These are phyloP conservation scores for Nasonia longicornis DNA, from an alignment of 1,140 invertebrate species.

Conservation along the genomic window DNA sequence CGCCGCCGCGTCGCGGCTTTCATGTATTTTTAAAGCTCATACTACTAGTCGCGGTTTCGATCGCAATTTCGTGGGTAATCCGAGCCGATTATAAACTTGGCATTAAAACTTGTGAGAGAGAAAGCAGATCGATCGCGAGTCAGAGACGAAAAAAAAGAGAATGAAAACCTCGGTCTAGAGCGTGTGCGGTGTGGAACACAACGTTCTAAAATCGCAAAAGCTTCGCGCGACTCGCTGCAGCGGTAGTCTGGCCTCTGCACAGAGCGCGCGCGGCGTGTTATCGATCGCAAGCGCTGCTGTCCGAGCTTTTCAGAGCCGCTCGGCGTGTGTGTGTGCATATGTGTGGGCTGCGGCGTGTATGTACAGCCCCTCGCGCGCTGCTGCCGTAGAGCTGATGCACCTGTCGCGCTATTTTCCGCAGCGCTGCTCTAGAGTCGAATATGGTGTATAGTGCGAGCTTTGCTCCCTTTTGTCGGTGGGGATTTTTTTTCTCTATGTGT, in stretches of 20 bases:
- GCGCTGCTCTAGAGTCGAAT: not conserved
- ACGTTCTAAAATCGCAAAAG: not conserved
- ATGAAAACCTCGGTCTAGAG: no score
- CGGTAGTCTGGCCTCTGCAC: not conserved
- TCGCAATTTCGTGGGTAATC: not conserved
- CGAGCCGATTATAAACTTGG: not conserved
- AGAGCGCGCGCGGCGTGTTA: not conserved
- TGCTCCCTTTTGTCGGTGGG: not conserved
- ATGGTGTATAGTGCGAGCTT: not conserved
- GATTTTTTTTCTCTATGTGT: not conserved
- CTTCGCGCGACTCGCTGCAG: not conserved
- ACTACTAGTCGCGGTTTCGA: not conserved
- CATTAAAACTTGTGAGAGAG: not conserved
- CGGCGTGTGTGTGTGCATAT: not conserved
- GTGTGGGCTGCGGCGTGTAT: not conserved
- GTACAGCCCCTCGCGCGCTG: no score
- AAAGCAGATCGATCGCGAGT: no score
- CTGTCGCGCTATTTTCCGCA: slow-evolving; percentile 10
- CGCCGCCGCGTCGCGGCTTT: not conserved
- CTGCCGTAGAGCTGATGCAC: not conserved
- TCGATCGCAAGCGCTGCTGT: not conserved
- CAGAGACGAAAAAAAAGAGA: no score
- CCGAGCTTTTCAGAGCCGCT: slow-evolving; percentile 6
- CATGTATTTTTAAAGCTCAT: not conserved
- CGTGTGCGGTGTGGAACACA: not conserved